Conservation (phyloP, 2,797 vertebrate genomes). For the Nannoperca obscura region DNA sequence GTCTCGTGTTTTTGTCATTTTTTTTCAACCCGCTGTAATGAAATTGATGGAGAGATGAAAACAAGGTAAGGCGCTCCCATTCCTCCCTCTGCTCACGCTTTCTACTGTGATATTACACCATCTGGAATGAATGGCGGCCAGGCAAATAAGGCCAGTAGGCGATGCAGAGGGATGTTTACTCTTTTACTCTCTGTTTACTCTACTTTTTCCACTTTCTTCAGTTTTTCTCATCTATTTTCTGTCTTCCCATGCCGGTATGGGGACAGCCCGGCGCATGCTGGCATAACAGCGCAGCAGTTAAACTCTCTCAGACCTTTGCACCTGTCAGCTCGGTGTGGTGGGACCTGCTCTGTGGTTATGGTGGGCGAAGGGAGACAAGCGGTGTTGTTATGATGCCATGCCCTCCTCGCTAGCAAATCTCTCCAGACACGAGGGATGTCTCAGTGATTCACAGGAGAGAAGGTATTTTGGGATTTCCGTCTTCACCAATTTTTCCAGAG, state of each 20-base stretch:
- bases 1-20: conserved; percentile 29
- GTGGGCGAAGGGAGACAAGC: conserved; percentile 26
- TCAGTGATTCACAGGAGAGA: conserved; percentile 15
- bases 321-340: conserved; percentile 34
- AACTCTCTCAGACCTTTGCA: conserved; percentile 57
- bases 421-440: conserved; percentile 21
- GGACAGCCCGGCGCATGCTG: conserved; percentile 24
- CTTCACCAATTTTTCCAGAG: conserved; percentile 29
- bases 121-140: conserved; percentile 20
- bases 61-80: background rate
- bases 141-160: conserved; percentile 4
- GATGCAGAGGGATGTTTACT: conserved; percentile 10
- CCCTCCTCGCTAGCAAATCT: conserved; percentile 45
- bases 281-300: conserved; percentile 41
- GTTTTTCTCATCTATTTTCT: conserved; percentile 30
- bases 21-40: conserved; percentile 29
- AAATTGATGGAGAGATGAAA: conserved; percentile 37
- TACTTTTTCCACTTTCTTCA: conserved; percentile 27
- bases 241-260: conserved; percentile 15
- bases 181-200: too few relatives aligned
- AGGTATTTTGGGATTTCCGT: conserved; percentile 10
- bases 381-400: conserved; percentile 48
- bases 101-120: conserved; percentile 17
- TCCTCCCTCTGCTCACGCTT: conserved; percentile 1
- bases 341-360: conserved; percentile 29